These are phyloP conservation scores for Andrena praecox DNA, from an alignment of 2,888 invertebrate species.

Conservation along the genomic window DNA sequence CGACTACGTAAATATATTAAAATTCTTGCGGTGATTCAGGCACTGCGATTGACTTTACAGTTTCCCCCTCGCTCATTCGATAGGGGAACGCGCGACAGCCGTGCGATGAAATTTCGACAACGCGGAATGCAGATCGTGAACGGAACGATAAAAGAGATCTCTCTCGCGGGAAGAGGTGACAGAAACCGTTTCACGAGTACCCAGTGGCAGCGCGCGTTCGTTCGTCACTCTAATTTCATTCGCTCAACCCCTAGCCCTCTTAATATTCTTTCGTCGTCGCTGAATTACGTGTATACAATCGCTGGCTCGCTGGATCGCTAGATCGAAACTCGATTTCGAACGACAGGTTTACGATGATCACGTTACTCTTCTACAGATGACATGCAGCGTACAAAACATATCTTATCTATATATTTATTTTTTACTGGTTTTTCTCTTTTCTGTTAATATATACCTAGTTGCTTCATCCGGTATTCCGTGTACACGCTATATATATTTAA, in stretches of 20 bases:
- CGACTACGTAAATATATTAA: conserved; percentile 42
- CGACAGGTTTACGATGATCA: conserved; percentile 76
- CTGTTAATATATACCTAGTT: conserved; percentile 60
- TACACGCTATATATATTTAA: conserved; percentile 74
- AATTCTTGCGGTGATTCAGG: conserved; percentile 63
- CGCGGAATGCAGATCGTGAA: conserved; percentile 30
- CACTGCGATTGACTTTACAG: conserved; percentile 70
- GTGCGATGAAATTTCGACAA: neutral
- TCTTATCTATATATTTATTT: conserved; percentile 78
- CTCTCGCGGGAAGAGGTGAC: too few species aligned
- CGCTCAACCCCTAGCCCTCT: neutral
- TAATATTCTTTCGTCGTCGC: neutral
- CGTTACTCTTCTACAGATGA: conserved; percentile 78
- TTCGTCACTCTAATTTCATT: neutral
- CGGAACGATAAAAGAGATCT: neutral
- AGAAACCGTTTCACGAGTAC: conserved; percentile 38
- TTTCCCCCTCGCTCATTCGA: conserved; percentile 44
- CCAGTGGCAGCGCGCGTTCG: conserved; percentile 7
- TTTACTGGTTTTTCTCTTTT: conserved; percentile 46
- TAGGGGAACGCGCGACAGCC: conserved; percentile 33
- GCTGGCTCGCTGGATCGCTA: conserved; percentile 70
- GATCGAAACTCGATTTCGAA: conserved; percentile 65
- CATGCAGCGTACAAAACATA: conserved; percentile 85
- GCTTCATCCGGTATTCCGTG: conserved; percentile 73
- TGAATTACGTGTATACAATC: conserved; percentile 65